A percentile compares a stretch with the other conserved stretches of the same genome.
Evolutionary conservation across 2,888 invertebrate genomes (phyloP).

Genomic region (Calephelis perditalis): DNA sequence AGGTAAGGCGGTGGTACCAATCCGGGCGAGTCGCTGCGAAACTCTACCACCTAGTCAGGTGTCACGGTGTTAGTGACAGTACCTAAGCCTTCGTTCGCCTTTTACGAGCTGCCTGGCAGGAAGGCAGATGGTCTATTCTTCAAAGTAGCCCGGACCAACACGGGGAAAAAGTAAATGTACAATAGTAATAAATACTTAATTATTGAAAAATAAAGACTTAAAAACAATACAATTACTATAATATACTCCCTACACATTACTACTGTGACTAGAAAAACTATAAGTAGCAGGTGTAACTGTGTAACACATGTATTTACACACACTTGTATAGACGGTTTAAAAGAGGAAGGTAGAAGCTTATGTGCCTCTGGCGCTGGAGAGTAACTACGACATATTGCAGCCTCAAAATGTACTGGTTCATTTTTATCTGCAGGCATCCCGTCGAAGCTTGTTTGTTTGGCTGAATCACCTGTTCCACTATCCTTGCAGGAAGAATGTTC

Average conservation of each 20-base stretch:
- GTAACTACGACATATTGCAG: slow-evolving; percentile 61
- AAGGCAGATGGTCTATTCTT: no score
- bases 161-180: background rate
- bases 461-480: slow-evolving; percentile 89
- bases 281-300: slow-evolving; percentile 75
- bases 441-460: slow-evolving; percentile 84
- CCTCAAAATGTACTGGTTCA: slow-evolving; percentile 71
- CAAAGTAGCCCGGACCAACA: no score
- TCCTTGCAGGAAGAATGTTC: slow-evolving; percentile 88
- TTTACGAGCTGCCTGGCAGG: no score
- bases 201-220: slow-evolving; percentile 60
- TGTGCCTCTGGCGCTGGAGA: slow-evolving; percentile 72
- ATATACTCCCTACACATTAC: slow-evolving; percentile 54
- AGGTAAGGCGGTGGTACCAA: background rate
- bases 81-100: no score
- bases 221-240: slow-evolving; percentile 26
- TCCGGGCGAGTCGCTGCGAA: no score
- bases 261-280: slow-evolving; percentile 76
- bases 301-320: slow-evolving; percentile 74
- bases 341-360: slow-evolving; percentile 71
- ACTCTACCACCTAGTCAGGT: no score
- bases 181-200: slow-evolving; percentile 27
- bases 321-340: slow-evolving; percentile 74
- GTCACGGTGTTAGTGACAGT: no score
- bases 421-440: slow-evolving; percentile 66